Percentiles rank a stretch among this genome's conserved stretches.
Conservation (phyloP, 2,888 invertebrate species). For the Amblyteles armatorius region DNA sequence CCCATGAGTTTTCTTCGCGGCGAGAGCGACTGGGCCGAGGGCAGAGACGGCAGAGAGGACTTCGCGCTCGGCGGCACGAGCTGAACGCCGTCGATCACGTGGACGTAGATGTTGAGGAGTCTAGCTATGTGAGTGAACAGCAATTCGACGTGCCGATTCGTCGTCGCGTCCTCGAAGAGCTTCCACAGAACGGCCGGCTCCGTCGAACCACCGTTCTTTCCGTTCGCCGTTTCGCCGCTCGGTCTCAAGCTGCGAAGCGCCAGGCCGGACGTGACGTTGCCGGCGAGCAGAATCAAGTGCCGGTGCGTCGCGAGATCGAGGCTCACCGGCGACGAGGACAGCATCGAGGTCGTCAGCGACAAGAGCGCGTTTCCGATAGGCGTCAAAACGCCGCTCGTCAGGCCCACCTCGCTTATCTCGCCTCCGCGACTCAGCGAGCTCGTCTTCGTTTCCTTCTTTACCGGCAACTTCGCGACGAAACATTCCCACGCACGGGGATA, state of each 20-base stretch:
- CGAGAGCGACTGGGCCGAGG: slow-evolving; percentile 84
- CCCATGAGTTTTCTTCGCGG: slow-evolving; percentile 82
- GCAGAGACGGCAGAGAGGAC: slow-evolving; percentile 86
- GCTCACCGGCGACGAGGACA: slow-evolving; percentile 85
- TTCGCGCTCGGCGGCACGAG: slow-evolving; percentile 86
- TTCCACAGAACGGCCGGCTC: slow-evolving; percentile 75
- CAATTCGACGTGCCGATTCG: slow-evolving; percentile 85
- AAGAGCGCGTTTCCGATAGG: slow-evolving; percentile 79
- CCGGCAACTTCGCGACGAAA: slow-evolving; percentile 74
- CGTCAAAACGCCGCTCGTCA: slow-evolving; percentile 65
- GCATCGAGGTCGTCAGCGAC: slow-evolving; percentile 81
- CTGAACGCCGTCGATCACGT: slow-evolving; percentile 90
- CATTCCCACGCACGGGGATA: slow-evolving; percentile 90
- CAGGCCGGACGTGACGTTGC: slow-evolving; percentile 83
- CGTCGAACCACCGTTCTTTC: slow-evolving; percentile 44
- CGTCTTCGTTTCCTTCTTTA: slow-evolving; percentile 73
- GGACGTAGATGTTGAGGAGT: slow-evolving; percentile 90
- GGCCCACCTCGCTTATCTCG: slow-evolving; percentile 54
- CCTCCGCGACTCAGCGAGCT: slow-evolving; percentile 67
- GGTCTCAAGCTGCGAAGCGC: slow-evolving; percentile 85
- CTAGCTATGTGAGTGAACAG: slow-evolving; percentile 89
- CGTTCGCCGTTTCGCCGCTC: slow-evolving; percentile 73
- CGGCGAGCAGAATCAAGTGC: slow-evolving; percentile 84
- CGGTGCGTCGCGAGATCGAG: slow-evolving; percentile 85
- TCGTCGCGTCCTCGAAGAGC: slow-evolving; percentile 82